Percentiles rank a stretch among this genome's conserved stretches.
Evolutionary conservation across 2,797 vertebrate genomes (phyloP).

Genomic region (Gadopsis marmoratus): DNA sequence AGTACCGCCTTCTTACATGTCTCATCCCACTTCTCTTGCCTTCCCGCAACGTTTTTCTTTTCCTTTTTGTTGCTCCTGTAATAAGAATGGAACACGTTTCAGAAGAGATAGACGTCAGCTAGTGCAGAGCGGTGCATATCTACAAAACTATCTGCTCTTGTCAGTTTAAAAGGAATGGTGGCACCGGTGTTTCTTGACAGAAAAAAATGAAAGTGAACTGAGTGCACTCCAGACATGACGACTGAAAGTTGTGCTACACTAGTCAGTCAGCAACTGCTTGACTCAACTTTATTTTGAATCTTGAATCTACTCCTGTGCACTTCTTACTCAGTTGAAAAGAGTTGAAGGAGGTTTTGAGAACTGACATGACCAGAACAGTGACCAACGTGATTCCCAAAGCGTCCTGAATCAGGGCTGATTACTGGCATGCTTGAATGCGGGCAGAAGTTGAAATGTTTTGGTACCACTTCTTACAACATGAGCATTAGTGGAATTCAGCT

Average conservation of each 20-base stretch:
- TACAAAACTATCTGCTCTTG: slow-evolving; percentile 7
- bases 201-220: slow-evolving; percentile 10
- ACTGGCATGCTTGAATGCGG: neutral
- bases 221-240: slow-evolving; percentile 2
- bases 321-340: neutral
- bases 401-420: neutral
- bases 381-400: neutral
- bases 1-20: slow-evolving; percentile 14
- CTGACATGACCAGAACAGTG: neutral
- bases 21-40: neutral
- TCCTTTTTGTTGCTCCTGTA: slow-evolving; percentile 9
- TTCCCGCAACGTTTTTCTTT: neutral
- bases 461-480: neutral
- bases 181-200: neutral
- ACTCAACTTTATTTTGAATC: slow-evolving; percentile 5
- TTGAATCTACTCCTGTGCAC: neutral
- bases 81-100: slow-evolving; percentile 24
- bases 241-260: neutral
- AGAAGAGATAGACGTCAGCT: slow-evolving; percentile 32
- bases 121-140: slow-evolving; percentile 4
- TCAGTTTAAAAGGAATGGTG: slow-evolving; percentile 23
- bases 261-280: slow-evolving; percentile 20
- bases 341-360: neutral
- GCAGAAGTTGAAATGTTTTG: slow-evolving; percentile 6
- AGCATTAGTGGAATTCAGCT: slow-evolving; percentile 12